A percentile compares a stretch with the other conserved stretches of the same genome.
phyloP scores from a whole-genome alignment of 2,113 vertebrate genomes.

The Orientallactaga bullata region DNA sequence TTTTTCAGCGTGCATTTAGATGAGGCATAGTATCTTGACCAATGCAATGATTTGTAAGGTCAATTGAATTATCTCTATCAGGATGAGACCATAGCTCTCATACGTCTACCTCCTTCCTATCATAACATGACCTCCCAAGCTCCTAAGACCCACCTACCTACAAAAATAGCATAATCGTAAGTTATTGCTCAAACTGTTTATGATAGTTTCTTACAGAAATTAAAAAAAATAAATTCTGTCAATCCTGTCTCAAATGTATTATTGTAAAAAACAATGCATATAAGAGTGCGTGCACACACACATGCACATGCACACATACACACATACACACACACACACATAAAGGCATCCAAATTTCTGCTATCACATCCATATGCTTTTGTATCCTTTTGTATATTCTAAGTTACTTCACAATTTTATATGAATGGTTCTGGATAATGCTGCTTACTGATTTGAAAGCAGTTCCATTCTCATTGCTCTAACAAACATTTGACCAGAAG shows the following conservation, averaged over 20 bases:
- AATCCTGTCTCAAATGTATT: not conserved
- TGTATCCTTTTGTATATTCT: not conserved
- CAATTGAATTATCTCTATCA: no score
- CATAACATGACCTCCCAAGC: no score
- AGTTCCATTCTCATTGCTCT: no score
- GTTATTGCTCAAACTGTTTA: not conserved
- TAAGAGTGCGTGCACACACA: not conserved
- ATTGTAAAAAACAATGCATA: not conserved
- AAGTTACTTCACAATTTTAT: not conserved
- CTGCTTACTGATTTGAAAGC: not conserved
- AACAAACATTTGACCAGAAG: no score
- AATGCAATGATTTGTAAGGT: no score
- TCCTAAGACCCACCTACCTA: no score
- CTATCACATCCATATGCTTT: not conserved
- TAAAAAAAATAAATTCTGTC: conserved; percentile 21
- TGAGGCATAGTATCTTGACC: no score
- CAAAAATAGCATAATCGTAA: not conserved
- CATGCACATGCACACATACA: not conserved
- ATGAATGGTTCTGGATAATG: not conserved
- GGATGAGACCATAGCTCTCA: no score
- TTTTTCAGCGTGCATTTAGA: no score
- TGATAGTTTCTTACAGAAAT: not conserved
- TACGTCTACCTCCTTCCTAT: no score
- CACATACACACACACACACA: not conserved
- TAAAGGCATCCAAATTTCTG: not conserved